Evolutionary conservation across 2,797 vertebrate species (phyloP).

Genomic region (Acrossocheilus wenchowensis): DNA sequence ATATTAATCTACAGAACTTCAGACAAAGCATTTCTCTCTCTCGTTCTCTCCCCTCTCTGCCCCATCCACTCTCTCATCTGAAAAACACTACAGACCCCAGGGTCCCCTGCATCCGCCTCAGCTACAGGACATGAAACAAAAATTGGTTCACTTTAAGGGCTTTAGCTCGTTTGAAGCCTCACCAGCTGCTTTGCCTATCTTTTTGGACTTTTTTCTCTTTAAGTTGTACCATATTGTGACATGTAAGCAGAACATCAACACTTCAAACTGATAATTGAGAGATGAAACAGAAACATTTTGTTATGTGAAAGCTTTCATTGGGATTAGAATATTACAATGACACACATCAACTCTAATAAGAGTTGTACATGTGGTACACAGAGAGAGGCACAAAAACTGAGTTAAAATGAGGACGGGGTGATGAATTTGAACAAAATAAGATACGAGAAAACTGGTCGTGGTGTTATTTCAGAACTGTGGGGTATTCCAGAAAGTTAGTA

Average conservation of each 20-base stretch:
- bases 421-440: background rate
- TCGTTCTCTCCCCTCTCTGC: slow-evolving; percentile 81
- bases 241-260: slow-evolving; percentile 88
- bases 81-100: slow-evolving; percentile 74
- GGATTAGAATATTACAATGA: slow-evolving; percentile 73
- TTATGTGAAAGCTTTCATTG: slow-evolving; percentile 72
- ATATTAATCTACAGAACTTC: slow-evolving; percentile 98
- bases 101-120: slow-evolving; percentile 86
- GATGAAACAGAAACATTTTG: slow-evolving; percentile 77
- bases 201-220: slow-evolving; percentile 74
- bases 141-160: slow-evolving; percentile 98
- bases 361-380: slow-evolving; percentile 1
- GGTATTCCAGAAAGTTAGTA: background rate
- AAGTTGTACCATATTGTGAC: slow-evolving; percentile 97
- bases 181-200: slow-evolving; percentile 85
- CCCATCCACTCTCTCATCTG: slow-evolving; percentile 72
- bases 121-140: slow-evolving; percentile 95
- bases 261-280: slow-evolving; percentile 94
- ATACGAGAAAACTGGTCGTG: background rate
- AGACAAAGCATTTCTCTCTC: slow-evolving; percentile 88
- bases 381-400: background rate
- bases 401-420: background rate
- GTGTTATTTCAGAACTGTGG: background rate
- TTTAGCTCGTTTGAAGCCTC: slow-evolving; percentile 89
- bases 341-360: slow-evolving; percentile 50